Percentiles rank a stretch among this genome's conserved stretches.
These are phyloP conservation scores for Dinoponera quadriceps DNA, from an alignment of 1,140 invertebrate genomes.

Conservation along the genomic window DNA sequence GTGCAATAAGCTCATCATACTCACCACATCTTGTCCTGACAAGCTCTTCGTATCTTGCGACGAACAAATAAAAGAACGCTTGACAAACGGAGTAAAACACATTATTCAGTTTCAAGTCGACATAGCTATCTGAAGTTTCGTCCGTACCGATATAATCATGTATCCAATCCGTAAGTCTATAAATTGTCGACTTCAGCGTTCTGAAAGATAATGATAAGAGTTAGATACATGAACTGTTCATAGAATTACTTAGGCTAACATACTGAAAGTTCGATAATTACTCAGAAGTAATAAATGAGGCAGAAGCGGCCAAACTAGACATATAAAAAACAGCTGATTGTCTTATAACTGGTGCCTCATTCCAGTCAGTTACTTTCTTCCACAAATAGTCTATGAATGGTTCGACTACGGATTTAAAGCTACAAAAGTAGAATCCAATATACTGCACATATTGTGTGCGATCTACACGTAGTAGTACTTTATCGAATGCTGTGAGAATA, in stretches of 20 bases:
- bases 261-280: slow-evolving; percentile 81
- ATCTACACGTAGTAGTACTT: slow-evolving; percentile 88
- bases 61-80: slow-evolving; percentile 95
- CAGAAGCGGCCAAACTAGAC: slow-evolving; percentile 91
- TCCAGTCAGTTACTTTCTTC: slow-evolving; percentile 90
- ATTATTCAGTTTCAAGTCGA: slow-evolving; percentile 89
- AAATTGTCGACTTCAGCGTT: slow-evolving; percentile 88
- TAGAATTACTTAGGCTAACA: slow-evolving; percentile 16
- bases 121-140: slow-evolving; percentile 83
- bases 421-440: slow-evolving; percentile 91
- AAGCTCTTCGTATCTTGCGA: slow-evolving; percentile 94
- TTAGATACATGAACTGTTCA: not conserved
- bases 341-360: slow-evolving; percentile 88
- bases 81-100: slow-evolving; percentile 97
- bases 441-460: slow-evolving; percentile 93
- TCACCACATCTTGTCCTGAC: slow-evolving; percentile 91
- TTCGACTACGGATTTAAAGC: slow-evolving; percentile 88
- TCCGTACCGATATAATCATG: slow-evolving; percentile 90
- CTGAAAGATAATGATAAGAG: slow-evolving; percentile 82
- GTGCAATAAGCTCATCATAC: slow-evolving; percentile 70
- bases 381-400: slow-evolving; percentile 91
- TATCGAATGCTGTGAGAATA: slow-evolving; percentile 89
- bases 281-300: slow-evolving; percentile 89
- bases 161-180: slow-evolving; percentile 90
- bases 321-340: slow-evolving; percentile 91